Base-by-base conservation (phyloP, 2,797 vertebrate species). In the Parambassis ranga region DNA sequence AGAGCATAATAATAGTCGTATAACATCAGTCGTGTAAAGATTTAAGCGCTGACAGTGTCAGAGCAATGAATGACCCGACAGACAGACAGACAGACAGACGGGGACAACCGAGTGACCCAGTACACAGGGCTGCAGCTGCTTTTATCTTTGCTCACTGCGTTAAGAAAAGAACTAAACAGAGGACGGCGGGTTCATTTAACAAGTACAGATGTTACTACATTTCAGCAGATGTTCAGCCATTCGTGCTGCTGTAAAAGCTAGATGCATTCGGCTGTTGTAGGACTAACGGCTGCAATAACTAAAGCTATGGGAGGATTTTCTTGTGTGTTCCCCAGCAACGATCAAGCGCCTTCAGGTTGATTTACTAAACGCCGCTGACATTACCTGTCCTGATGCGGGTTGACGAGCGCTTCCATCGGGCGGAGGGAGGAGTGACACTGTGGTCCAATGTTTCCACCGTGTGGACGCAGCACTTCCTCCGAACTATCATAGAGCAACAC, bases 341-440 rank as follows among this genome's bases (percentile, higher is more conserved):
- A n/a, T n/a, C 2, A 43, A 39, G 37, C 10, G 19, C 33, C 5
- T 4, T 23, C 9, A 1, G 7, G 48, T 4, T 4, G 3, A 22
- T 11, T 1, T 1, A 2, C n/a, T n/a, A 26, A 20, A 6, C 0
- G 7, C 15, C 1, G 47, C 10, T 7, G 47, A 18, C 20, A 46
- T 81, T 92, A 93, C 91, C 89, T 92, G 92, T 93, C 92, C 86
- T 90, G 85, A 71, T 88, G 88, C 83, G 88, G 88, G 82, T 87
- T 93, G 82, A 92, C 82, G 80, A 90, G 81, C 86, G 92, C 85
- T 86, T 91, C 89, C 87, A 92, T 93, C 70, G 73, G 91, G 91
- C 91, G 65, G 65, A 72, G 48, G 83, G 84, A 82, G 75, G 82
- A 72, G 53, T 75, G 72, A 27, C 27, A 26, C 26, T n/a, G n/a